Evolutionary conservation across 2,797 vertebrate species (phyloP), one percentile per base, ranked within the genome.

Genomic region (Gephyroberyx darwinii): DNA sequence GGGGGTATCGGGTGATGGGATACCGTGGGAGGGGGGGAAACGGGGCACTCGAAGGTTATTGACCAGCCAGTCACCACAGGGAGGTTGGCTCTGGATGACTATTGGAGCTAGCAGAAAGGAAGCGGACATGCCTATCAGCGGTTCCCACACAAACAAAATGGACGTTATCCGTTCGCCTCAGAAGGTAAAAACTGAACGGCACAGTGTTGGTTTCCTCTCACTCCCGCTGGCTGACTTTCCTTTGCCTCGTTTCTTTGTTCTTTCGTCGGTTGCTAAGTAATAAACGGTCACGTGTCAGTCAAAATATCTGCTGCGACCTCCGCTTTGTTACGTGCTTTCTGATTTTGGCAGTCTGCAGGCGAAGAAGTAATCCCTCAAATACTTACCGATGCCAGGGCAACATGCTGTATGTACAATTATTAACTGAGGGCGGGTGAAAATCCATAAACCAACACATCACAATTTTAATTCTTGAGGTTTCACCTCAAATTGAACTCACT

Each of bases 41-140:
- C 22, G 6, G 75, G 68, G 30, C 45, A 59, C 71, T 84, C 83
- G 78, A 87, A 83, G 81, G 82, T 72, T 82, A 80, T 80, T 5
- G 52, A 81, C 48, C 65, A 39, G 83, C 76, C 52, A 69, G 48
- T 30, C 74, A 64, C 62, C 51, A n/a, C 67, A 12, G 67, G 64
- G 72, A 50, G 69, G 3, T 13, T 54, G 63, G 67, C 17, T 48
- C n/a, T 41, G 33, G 20, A 60, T 12, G 16, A 14, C 47, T 55
- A 30, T 12, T 73, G 71, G 74, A 67, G 39, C 9, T 3, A 51
- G 5, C 56, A 71, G 53, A 66, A 33, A 66, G 69, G 26, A 65
- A 69, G 71, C 37, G 12, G 30, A 71, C 43, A 55, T 33, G 19
- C 41, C 62, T 57, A 43, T 75, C 39, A 61, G 63, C 69, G 57